These are phyloP conservation scores for Rotaria macrura DNA, from an alignment of 2,888 invertebrate species.

Conservation along the genomic window DNA sequence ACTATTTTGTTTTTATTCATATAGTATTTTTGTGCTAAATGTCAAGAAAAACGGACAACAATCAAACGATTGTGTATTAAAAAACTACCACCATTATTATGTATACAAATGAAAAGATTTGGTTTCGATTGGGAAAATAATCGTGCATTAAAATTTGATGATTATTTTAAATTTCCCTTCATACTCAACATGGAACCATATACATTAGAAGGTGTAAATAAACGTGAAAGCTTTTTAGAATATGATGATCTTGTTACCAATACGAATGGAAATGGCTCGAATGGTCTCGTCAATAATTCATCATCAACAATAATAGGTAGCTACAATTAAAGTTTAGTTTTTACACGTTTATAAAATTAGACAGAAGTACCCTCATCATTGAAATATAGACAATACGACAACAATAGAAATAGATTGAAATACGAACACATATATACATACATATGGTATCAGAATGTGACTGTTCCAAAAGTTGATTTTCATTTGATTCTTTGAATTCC, in stretches of 20 bases:
- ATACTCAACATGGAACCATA: constrained; percentile 53
- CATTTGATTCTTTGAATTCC: too few relatives aligned
- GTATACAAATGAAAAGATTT: constrained; percentile 54
- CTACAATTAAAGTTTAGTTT: too few relatives aligned
- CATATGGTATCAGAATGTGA: too few relatives aligned
- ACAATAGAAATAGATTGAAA: too few relatives aligned
- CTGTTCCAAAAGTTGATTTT: too few relatives aligned
- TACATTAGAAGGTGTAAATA: constrained; percentile 51
- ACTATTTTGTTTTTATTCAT: neutral
- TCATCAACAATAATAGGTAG: neutral
- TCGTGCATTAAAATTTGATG: constrained; percentile 54
- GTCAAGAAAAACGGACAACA: constrained; percentile 38
- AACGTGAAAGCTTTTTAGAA: constrained; percentile 33
- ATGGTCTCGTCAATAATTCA: neutral
- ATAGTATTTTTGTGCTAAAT: constrained; percentile 16
- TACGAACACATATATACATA: too few relatives aligned
- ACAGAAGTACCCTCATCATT: too few relatives aligned
- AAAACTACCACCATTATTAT: constrained; percentile 52
- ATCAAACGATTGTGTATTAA: constrained; percentile 53
- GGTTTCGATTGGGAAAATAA: constrained; percentile 54
- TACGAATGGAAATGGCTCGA: neutral
- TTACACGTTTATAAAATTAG: too few relatives aligned
- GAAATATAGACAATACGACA: too few relatives aligned
- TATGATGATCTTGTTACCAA: neutral
- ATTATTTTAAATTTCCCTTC: constrained; percentile 54